Evolutionary conservation across 2,888 invertebrate genomes (phyloP), one percentile per base, ranked within the genome.

Genomic region (Bellardia bayeri): DNA sequence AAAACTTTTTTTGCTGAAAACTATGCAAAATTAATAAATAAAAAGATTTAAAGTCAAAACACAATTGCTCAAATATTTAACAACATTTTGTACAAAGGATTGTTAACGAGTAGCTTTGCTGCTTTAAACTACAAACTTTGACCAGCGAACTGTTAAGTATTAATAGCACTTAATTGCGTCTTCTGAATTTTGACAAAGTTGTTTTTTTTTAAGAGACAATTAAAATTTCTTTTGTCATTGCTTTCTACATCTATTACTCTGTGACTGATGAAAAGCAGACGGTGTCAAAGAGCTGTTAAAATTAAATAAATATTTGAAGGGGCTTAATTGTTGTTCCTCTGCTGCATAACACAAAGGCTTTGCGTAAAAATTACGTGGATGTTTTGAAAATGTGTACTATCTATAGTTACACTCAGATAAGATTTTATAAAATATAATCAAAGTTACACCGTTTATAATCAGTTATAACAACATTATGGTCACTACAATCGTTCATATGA

Each of bases 11-110:
- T 14, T 40, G 33, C 23, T 16, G n/a, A 33, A 6, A 68, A 69
- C 14, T 75, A 61, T 63, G 8, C 51, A 14, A n/a, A 30, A 16
- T 66, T 42, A 66, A 45, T 56, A 37, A 68, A 68, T 61, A 56
- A 49, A 23, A 33, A 42, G 23, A 23, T 23, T 23, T 13, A 66
- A 54, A 16, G 16, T 42, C 42, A 14, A 42, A 64, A 51, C 7
- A 58, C 33, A 45, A 79, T 58, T 56, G 16, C 9, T 16, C 16
- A 23, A 75, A 49, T 63, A n/a, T 63, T 75, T 61, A 64, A 13
- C 2, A 2, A 13, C 3, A 7, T 56, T 4, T 56, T 56, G 56
- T 8, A 0, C 23, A 37, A 37, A 37, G 37, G 37, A 37, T 37
- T 37, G 37, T 37, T 37, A 37, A 37, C 4, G 6, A 6, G 37